Base-by-base conservation (phyloP, 2,888 invertebrate species). In the Entomobrya proxima region DNA sequence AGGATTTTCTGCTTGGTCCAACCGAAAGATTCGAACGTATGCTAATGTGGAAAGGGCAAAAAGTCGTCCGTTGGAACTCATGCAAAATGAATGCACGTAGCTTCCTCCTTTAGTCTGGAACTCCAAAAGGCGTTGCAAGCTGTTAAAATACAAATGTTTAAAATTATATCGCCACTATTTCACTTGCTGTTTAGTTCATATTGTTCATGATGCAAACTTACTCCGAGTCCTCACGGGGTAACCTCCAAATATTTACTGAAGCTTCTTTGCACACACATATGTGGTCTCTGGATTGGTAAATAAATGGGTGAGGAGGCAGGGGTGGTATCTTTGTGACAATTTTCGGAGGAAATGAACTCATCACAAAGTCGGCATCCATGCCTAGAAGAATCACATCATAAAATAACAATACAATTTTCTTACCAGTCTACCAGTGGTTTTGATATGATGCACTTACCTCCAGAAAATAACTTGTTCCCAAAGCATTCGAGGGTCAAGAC, bases 401-500 rank as follows among this genome's bases (percentile, higher is more conserved):
- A 47, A 50, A 50, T 47, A 47, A 21, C 27, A 18, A 47, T 74
- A 75, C 55, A 47, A 32, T 55, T 27, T 37, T 67, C 13, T n/a
- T n/a, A n/a, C n/a, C n/a, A n/a, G n/a, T n/a, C n/a, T n/a, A n/a
- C n/a, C n/a, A n/a, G n/a, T n/a, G 18, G n/a, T 35, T 3, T 15
- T 67, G 15, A 64, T 32, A 32, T 64, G 30, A n/a, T 35, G 30
- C 15, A 47, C 64, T 1, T 90, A 93, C 93, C 98, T 85, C 95
- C 96, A 0, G 97, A 97, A 90, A 96, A 94, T 21, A 98, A 92
- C 91, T 94, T 94, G 5, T 94, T 93, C 11, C 93, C 94, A 74
- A 94, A 93, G 50, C 95, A 92, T 1, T 94, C 93, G 75, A 98
- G 92, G 0, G 95, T 94, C 90, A 95, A 94, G 0, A 98, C 96